Evolutionary conservation across 2,113 vertebrate genomes (phyloP).

Genomic region (Todiramphus chloris): DNA sequence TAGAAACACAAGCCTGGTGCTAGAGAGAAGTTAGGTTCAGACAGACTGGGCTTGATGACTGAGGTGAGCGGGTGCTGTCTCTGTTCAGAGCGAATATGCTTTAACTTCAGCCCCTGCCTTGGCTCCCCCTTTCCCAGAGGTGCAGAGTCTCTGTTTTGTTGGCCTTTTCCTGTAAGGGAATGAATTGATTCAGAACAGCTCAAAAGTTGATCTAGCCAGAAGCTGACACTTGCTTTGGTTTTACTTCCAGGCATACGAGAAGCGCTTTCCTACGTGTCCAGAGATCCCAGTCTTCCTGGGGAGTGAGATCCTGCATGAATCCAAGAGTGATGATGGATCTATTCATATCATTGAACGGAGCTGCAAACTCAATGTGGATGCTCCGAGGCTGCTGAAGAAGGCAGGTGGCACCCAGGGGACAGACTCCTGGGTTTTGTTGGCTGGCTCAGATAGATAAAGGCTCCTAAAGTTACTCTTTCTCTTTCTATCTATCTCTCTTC

Average conservation of each 20-base stretch:
- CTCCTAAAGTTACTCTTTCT: neutral
- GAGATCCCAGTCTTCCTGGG: constrained; percentile 84
- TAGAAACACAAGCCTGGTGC: neutral
- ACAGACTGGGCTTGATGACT: neutral
- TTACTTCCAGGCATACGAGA: constrained; percentile 79
- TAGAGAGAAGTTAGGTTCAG: neutral
- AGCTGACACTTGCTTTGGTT: neutral
- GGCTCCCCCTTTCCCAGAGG: neutral
- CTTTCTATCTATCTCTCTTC: neutral
- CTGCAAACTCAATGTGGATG: constrained; percentile 83
- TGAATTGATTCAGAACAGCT: neutral
- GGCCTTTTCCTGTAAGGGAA: neutral
- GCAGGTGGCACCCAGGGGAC: constrained; percentile 22
- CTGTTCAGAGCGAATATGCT: neutral
- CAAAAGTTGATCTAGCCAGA: neutral
- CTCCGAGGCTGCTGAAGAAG: constrained; percentile 84
- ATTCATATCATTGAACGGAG: constrained; percentile 80
- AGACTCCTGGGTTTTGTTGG: neutral
- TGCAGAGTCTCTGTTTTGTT: neutral
- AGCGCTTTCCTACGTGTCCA: constrained; percentile 83
- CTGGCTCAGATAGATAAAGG: neutral
- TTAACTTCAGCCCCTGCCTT: neutral
- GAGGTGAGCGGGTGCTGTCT: neutral
- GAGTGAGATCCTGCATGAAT: constrained; percentile 78
- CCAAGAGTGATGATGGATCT: constrained; percentile 73